A percentile compares a stretch with the other conserved stretches of the same genome.
phyloP scores from a whole-genome alignment of 2,113 vertebrate species.

The Lontra canadensis region DNA sequence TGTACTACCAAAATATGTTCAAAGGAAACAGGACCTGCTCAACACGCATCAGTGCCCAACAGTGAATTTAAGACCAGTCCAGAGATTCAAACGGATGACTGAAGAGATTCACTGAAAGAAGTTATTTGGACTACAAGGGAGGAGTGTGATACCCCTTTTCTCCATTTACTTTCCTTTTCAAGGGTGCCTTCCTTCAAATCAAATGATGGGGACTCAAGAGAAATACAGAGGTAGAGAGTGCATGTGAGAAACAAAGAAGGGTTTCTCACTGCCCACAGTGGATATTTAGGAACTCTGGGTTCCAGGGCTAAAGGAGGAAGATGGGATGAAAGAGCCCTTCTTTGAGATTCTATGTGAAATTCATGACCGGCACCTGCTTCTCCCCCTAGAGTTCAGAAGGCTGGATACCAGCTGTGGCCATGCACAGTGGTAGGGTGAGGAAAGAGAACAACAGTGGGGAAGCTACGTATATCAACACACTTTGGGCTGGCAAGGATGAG shows the following conservation, averaged over 20 bases:
- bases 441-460: background rate
- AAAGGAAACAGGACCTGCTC: background rate
- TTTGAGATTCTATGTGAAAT: background rate
- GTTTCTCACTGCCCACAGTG: background rate
- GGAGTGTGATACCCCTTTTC: background rate
- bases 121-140: background rate
- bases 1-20: background rate
- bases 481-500: background rate
- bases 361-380: background rate
- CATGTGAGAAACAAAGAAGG: background rate
- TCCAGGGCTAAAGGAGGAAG: background rate
- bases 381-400: background rate
- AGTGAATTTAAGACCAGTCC: background rate
- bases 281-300: background rate
- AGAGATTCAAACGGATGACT: background rate
- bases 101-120: background rate
- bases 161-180: background rate
- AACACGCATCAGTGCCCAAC: background rate
- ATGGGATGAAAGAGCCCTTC: background rate
- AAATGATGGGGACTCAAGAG: background rate
- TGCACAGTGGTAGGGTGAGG: too few species aligned
- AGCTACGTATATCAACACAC: background rate
- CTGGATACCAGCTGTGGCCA: background rate
- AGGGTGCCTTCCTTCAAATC: background rate
- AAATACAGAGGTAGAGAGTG: background rate